Percentiles rank a stretch among this genome's conserved stretches.
Evolutionary conservation across 2,888 invertebrate species (phyloP).

Genomic region (Drosophila emarginata): DNA sequence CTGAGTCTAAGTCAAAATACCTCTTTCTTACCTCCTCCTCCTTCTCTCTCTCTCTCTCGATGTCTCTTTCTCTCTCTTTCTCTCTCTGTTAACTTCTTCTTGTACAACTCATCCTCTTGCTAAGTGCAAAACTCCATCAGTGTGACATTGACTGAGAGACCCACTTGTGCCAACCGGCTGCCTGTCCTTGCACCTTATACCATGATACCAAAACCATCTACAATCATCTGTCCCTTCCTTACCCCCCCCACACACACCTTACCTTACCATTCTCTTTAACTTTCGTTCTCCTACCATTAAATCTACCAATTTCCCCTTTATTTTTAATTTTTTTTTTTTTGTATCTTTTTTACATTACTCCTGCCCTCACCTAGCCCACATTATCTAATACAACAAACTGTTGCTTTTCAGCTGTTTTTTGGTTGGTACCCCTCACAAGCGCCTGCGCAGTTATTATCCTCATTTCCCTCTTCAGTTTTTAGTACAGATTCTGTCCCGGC

Average conservation of each 20-base stretch:
- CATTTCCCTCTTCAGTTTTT: constrained; percentile 33
- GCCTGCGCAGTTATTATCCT: constrained; percentile 46
- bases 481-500: constrained; percentile 45
- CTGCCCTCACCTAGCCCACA: constrained; percentile 21
- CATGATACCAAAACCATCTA: neutral
- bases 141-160: constrained; percentile 77
- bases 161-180: constrained; percentile 67
- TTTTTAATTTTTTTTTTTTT: no score
- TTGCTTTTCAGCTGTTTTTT: constrained; percentile 73
- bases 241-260: neutral
- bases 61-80: neutral
- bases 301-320: constrained; percentile 30
- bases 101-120: constrained; percentile 6
- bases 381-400: constrained; percentile 63
- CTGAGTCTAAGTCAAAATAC: neutral
- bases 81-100: neutral
- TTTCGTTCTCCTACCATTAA: neutral
- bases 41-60: no score
- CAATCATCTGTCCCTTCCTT: no score
- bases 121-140: constrained; percentile 30
- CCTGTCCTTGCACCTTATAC: constrained; percentile 15
- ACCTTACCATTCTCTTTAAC: neutral
- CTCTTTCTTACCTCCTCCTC: no score
- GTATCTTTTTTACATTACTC: neutral
- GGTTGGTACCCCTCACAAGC: constrained; percentile 16